These are phyloP conservation scores for Aldabrachelys gigantea DNA, from an alignment of 2,113 vertebrate genomes.

Conservation along the genomic window DNA sequence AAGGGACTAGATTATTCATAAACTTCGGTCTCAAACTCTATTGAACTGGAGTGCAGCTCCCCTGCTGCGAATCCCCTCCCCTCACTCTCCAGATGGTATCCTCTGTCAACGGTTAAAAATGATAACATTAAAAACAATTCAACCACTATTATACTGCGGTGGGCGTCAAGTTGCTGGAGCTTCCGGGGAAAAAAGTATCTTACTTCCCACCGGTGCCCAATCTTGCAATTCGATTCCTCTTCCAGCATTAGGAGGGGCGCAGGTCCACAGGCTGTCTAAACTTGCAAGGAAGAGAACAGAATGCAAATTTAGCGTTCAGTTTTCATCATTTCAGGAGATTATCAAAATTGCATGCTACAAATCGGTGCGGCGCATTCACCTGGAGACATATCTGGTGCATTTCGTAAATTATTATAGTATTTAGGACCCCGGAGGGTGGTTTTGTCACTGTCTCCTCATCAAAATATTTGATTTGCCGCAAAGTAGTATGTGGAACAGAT, in stretches of 20 bases:
- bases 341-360: not conserved
- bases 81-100: constrained; percentile 1
- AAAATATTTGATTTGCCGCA: not conserved
- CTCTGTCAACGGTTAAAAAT: not conserved
- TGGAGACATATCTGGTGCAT: not conserved
- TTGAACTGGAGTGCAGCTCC: not conserved
- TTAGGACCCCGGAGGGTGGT: not conserved
- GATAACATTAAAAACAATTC: not conserved
- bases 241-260: not conserved
- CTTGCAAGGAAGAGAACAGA: not conserved
- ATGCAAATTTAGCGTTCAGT: not conserved
- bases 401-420: not conserved
- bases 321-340: not conserved
- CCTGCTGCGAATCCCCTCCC: not conserved
- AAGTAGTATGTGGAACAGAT: not conserved
- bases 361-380: rapidly evolving
- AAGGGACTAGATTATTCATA: not conserved
- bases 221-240: not conserved
- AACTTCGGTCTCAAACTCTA: not conserved
- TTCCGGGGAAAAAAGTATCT: not conserved
- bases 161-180: not conserved
- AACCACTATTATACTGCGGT: not conserved
- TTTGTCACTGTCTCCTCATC: not conserved
- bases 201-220: not conserved
- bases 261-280: not conserved